Evolutionary conservation across 2,888 invertebrate species (phyloP).

Genomic region (Xestoiulus laeticollis): DNA sequence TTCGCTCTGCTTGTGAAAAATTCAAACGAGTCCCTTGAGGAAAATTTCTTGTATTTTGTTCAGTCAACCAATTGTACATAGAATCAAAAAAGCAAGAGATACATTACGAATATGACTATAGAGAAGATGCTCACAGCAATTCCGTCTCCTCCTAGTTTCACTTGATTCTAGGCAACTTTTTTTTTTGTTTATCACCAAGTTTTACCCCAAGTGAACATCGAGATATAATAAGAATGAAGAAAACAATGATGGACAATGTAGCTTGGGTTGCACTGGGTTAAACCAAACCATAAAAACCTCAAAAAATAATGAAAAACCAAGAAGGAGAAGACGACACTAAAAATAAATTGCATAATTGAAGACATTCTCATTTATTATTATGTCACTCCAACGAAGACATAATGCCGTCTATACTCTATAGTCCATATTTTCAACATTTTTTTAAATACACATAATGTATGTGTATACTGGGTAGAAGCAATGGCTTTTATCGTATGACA

Average conservation of each 20-base stretch:
- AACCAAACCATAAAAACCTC: background rate
- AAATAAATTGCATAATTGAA: background rate
- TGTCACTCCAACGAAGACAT: background rate
- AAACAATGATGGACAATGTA: background rate
- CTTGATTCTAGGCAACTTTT: slow-evolving; percentile 6
- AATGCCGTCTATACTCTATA: no score
- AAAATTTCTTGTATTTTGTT: slow-evolving; percentile 24
- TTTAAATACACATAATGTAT: no score
- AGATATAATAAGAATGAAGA: background rate
- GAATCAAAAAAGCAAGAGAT: slow-evolving; percentile 31
- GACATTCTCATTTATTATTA: background rate
- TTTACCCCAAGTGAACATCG: background rate
- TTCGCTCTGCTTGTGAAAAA: background rate
- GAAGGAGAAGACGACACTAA: background rate
- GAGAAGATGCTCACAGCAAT: background rate
- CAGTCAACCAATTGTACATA: slow-evolving; percentile 17
- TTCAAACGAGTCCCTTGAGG: slow-evolving; percentile 21
- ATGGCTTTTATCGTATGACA: background rate
- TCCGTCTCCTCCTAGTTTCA: background rate
- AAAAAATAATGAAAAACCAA: background rate
- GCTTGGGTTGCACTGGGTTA: background rate
- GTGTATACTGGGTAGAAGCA: background rate
- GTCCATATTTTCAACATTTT: no score
- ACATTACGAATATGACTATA: slow-evolving; percentile 22
- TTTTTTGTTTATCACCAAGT: slow-evolving; percentile 36